Conservation (phyloP, 2,113 vertebrate species). For the Phyllopteryx taeniolatus region DNA sequence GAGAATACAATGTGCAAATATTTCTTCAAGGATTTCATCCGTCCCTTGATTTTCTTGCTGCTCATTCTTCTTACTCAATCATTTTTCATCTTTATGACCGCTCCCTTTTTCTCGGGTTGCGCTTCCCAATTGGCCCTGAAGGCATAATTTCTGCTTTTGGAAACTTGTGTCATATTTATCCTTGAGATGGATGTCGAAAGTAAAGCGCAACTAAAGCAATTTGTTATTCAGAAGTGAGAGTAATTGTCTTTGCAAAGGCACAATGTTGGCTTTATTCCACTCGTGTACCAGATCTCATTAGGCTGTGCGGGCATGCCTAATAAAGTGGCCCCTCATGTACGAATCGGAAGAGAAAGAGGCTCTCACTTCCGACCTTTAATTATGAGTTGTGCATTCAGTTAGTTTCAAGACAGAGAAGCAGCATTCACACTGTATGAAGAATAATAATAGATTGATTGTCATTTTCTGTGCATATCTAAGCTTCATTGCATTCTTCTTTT, state of each 20-base stretch:
- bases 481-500: no score
- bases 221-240: neutral
- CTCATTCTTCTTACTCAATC: neutral
- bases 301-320: neutral
- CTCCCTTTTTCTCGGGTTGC: no score
- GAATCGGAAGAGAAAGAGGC: neutral
- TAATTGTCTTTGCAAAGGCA: no score
- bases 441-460: conserved; percentile 24
- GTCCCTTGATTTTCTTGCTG: neutral
- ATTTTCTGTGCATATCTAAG: conserved; percentile 8
- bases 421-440: neutral
- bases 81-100: neutral
- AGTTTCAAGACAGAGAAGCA: neutral
- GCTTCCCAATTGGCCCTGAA: no score
- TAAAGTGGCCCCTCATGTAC: neutral
- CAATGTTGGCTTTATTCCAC: no score
- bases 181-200: no score
- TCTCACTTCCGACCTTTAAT: neutral
- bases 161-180: no score
- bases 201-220: no score
- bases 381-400: neutral
- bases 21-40: no score
- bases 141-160: no score
- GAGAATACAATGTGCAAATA: no score
- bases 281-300: no score